These are phyloP conservation scores for Margarornis squamiger DNA, from an alignment of 2,797 vertebrate genomes.

Conservation along the genomic window DNA sequence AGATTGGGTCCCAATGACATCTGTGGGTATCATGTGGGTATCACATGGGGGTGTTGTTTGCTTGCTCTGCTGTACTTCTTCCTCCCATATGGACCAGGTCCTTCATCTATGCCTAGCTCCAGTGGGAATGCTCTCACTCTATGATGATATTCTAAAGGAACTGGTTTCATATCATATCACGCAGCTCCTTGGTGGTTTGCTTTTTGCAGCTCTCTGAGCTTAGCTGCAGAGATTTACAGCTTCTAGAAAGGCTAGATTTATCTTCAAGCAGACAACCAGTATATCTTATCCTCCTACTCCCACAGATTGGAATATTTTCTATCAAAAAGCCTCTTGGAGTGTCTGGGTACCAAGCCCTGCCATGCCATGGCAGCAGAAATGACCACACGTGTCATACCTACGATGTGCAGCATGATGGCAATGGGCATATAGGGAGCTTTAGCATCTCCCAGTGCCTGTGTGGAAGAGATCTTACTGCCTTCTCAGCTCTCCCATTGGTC, in stretches of 20 bases:
- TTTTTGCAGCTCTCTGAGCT: not conserved
- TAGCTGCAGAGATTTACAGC: not conserved
- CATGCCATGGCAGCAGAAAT: not conserved
- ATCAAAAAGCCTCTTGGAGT: not conserved
- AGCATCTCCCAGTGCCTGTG: not conserved
- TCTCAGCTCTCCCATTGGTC: not conserved
- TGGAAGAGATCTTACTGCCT: not conserved
- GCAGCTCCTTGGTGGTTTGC: not conserved
- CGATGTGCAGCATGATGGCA: not conserved
- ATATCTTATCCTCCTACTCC: not conserved
- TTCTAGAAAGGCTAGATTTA: slow-evolving; percentile 10
- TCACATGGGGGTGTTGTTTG: fast-evolving
- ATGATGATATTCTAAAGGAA: not conserved
- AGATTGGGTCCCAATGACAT: not conserved
- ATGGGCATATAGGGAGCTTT: not conserved
- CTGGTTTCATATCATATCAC: not conserved
- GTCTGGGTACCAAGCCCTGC: not conserved
- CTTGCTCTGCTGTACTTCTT: not conserved
- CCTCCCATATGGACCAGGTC: fast-evolving
- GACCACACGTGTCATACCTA: fast-evolving
- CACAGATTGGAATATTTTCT: not conserved
- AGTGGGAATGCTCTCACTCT: not conserved
- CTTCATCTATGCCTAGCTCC: not conserved
- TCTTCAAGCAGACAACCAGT: not conserved
- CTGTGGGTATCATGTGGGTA: not conserved